Conservation (phyloP, 92 coral and sea anemone genomes). For the Porites rus region DNA sequence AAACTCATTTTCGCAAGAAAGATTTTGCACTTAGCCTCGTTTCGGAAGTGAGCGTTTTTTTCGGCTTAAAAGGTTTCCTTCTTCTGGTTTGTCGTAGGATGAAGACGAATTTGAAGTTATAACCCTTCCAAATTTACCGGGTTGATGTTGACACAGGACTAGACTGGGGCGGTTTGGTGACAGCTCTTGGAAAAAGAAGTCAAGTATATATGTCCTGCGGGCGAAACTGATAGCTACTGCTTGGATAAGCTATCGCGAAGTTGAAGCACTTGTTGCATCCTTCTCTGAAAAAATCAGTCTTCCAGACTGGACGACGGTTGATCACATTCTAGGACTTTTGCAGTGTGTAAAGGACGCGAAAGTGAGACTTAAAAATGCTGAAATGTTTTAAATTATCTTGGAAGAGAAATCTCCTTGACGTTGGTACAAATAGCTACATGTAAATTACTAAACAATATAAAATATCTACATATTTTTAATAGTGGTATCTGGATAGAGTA, state of each 20-base stretch:
- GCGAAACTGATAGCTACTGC: background rate
- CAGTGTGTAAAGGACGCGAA: too few species aligned
- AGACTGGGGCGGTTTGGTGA: background rate
- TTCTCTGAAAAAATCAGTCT: background rate
- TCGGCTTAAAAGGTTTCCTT: too few species aligned
- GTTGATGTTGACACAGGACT: background rate
- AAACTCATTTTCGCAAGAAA: too few species aligned
- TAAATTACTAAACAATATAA: background rate
- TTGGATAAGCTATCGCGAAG: background rate
- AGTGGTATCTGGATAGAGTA: too few species aligned
- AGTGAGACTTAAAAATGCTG: too few species aligned
- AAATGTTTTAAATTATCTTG: background rate
- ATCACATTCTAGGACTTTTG: background rate
- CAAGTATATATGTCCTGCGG: too few species aligned
- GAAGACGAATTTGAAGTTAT: conserved; percentile 93
- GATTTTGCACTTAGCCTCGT: too few species aligned
- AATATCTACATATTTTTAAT: background rate
- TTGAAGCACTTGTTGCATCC: background rate
- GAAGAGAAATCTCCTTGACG: background rate
- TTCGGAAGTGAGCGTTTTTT: background rate
- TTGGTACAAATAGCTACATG: background rate
- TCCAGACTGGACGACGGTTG: background rate
- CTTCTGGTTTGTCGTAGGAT: conserved; percentile 45
- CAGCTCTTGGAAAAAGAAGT: background rate
- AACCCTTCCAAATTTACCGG: conserved; percentile 57